phyloP scores from a whole-genome alignment of 2,113 vertebrate species.

The Tetrao urogallus region DNA sequence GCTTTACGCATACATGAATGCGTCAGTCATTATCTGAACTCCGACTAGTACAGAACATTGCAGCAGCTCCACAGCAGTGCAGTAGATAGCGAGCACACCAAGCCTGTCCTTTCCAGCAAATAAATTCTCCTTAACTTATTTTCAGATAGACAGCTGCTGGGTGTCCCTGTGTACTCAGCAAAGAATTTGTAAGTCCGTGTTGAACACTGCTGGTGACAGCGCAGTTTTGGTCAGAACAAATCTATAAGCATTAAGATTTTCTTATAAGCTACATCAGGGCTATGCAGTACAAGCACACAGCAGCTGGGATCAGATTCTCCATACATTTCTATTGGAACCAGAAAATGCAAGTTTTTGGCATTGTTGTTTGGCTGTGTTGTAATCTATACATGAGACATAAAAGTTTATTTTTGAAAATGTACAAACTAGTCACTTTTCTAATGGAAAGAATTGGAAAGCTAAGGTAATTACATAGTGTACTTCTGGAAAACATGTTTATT shows the following conservation, averaged over 20 bases:
- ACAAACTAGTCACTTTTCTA: not conserved
- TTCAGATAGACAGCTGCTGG: constrained; percentile 4
- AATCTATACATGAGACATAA: not conserved
- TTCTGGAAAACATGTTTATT: not conserved
- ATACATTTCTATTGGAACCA: not conserved
- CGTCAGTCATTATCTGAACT: not conserved
- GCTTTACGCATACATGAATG: not conserved
- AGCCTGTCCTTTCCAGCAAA: not conserved
- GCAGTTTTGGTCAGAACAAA: not conserved
- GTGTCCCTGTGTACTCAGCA: not conserved
- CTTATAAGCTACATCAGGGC: not conserved
- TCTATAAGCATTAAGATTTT: not conserved
- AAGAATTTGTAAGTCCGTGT: not conserved
- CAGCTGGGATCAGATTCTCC: not conserved
- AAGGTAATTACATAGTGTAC: not conserved
- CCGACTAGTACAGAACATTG: not conserved
- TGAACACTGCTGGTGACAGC: not conserved
- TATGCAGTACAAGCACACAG: not conserved
- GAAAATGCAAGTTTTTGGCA: not conserved
- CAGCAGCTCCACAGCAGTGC: not conserved
- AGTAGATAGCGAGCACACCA: not conserved
- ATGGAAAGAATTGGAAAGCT: not conserved
- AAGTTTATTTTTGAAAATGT: not conserved
- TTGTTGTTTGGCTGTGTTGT: not conserved
- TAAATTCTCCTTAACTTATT: not conserved